Base-by-base conservation (phyloP, 2,113 vertebrate species). In the Rana temporaria region DNA sequence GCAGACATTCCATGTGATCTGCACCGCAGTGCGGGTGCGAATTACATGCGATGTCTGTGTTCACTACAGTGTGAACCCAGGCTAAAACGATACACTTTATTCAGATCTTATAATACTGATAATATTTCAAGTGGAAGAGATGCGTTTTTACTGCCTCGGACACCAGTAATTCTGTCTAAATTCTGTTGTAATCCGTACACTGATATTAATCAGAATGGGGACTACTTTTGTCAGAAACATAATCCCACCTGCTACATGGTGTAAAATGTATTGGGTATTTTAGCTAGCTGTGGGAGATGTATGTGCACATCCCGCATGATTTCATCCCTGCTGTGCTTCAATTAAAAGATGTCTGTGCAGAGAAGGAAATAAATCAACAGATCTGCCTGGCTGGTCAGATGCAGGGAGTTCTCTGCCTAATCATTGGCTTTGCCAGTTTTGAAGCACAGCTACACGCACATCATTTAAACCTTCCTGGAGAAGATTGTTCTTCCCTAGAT, bases 401-500 rank as follows among this genome's bases (percentile, higher is more conserved):
- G 59, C 38, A 18, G 74, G 59, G 74, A 42, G 38, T 62, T 64
- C 8, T 34, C 62, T 76, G 42, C 57, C 73, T 34, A 62, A 76
- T 64, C 26, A 64, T 64, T 48, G 64, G 32, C 18, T 52, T 52
- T 76, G 6, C 59, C 38, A 26, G 20, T 64, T n/a, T 48, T 52
- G 34, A 63, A 48, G 6, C 42, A 38, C 34, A 8, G 34, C 63
- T 55, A 42, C 30, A 63, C 24, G 73, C 57, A 42, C 18, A 3
- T 63, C 57, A 18, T 30, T 30, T 30, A 30, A 59, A 73, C 57
- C 26, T 20, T 55, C 15, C 32, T 60, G 14, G 48, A 71, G 48
- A 74, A 74, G 19, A 74, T 15, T 74, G 71, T n/a, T 59, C 26
- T 22, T 74, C 71, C 52, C 71, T 73, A 38, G 55, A 74, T 71